These are phyloP conservation scores for Amphilophus citrinellus DNA, from an alignment of 2,113 vertebrate genomes.

Conservation along the genomic window DNA sequence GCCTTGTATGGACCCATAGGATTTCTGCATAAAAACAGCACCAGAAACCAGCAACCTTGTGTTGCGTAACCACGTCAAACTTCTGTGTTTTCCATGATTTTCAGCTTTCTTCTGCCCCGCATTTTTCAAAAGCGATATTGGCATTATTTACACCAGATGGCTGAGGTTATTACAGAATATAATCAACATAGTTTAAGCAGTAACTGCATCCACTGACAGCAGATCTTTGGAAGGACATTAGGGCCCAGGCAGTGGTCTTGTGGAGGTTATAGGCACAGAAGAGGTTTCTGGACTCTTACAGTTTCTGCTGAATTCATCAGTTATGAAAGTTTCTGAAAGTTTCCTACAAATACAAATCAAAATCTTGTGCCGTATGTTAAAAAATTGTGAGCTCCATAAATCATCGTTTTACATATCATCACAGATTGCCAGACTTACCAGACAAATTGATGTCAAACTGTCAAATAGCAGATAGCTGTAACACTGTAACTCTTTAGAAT, in stretches of 20 bases:
- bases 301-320: background rate
- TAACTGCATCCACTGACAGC: background rate
- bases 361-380: background rate
- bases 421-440: background rate
- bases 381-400: background rate
- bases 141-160: constrained; percentile 26
- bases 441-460: constrained; percentile 3
- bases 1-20: constrained; percentile 69
- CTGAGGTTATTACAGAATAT: constrained; percentile 16
- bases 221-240: background rate
- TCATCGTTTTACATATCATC: background rate
- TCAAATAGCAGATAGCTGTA: constrained; percentile 1
- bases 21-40: constrained; percentile 70
- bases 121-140: constrained; percentile 31
- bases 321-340: background rate
- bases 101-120: background rate
- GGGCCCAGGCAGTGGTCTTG: background rate
- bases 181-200: background rate
- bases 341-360: background rate
- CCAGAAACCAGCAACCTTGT: constrained; percentile 47
- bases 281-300: background rate
- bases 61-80: constrained; percentile 66
- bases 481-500: background rate
- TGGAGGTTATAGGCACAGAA: background rate
- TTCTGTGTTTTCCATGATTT: constrained; percentile 52